A percentile compares a stretch with the other conserved stretches of the same genome.
Conservation (phyloP, 2,888 invertebrate species). For the Lasioglossum pauxillum region DNA sequence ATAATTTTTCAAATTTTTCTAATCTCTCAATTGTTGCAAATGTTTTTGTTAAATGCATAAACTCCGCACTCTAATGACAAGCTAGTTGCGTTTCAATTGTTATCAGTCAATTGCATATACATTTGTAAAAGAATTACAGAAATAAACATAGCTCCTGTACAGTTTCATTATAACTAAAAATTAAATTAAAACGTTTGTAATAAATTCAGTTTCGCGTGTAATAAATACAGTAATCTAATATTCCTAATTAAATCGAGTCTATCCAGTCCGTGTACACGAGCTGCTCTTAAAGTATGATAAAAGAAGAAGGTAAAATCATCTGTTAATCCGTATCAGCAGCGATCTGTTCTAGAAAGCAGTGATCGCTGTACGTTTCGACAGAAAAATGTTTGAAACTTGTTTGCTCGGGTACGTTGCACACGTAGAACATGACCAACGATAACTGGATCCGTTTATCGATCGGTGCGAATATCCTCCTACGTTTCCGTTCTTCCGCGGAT, state of each 20-base stretch:
- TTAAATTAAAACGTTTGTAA: background rate
- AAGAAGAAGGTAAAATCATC: background rate
- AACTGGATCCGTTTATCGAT: conserved; percentile 45
- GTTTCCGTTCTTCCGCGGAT: conserved; percentile 59
- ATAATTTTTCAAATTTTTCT: too few relatives aligned
- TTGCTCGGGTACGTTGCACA: background rate
- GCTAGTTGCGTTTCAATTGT: too few relatives aligned
- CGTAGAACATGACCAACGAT: background rate
- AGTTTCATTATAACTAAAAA: background rate
- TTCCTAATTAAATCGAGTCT: background rate
- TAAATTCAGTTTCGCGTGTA: background rate
- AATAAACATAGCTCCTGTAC: background rate
- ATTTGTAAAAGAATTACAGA: background rate
- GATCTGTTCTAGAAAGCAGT: conserved; percentile 7
- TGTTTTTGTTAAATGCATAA: too few relatives aligned
- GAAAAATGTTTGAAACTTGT: background rate
- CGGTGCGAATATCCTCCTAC: conserved; percentile 38
- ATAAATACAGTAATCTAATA: background rate
- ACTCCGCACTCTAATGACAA: too few relatives aligned
- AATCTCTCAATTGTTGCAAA: too few relatives aligned
- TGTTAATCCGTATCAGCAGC: background rate
- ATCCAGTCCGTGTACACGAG: background rate
- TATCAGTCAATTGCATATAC: too few relatives aligned
- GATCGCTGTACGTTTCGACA: background rate
- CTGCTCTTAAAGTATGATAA: background rate